Conservation (phyloP, 2,888 invertebrate species). For the Ornithoptera priamus region DNA sequence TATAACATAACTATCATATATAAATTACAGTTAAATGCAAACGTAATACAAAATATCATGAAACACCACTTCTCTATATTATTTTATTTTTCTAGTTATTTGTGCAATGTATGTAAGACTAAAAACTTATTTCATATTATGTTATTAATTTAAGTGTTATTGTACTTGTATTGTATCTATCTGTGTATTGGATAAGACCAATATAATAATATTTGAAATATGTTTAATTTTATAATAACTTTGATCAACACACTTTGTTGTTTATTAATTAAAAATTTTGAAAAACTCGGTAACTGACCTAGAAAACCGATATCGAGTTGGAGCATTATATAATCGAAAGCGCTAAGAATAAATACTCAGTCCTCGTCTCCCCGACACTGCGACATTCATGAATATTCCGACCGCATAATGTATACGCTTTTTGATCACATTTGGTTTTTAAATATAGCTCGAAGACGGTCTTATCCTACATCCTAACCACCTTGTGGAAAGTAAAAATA, state of each 20-base stretch:
- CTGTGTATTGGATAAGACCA: no score
- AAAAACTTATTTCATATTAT: no score
- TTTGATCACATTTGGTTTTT: constrained; percentile 22
- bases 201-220: neutral
- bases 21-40: no score
- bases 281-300: constrained; percentile 13
- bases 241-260: neutral
- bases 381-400: constrained; percentile 22
- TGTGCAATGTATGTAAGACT: no score
- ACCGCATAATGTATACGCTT: constrained; percentile 12
- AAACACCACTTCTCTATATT: no score
- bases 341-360: constrained; percentile 12
- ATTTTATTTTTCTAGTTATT: no score
- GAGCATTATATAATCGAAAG: constrained; percentile 18
- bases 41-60: no score
- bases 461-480: constrained; percentile 23
- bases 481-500: constrained; percentile 47
- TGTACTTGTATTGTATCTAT: no score
- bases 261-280: neutral
- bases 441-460: constrained; percentile 18
- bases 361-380: neutral
- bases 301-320: constrained; percentile 12
- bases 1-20: no score
- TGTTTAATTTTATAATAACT: no score
- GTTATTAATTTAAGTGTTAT: no score